Conservation (phyloP, 2,797 vertebrate genomes). For the Champsocephalus gunnari region DNA sequence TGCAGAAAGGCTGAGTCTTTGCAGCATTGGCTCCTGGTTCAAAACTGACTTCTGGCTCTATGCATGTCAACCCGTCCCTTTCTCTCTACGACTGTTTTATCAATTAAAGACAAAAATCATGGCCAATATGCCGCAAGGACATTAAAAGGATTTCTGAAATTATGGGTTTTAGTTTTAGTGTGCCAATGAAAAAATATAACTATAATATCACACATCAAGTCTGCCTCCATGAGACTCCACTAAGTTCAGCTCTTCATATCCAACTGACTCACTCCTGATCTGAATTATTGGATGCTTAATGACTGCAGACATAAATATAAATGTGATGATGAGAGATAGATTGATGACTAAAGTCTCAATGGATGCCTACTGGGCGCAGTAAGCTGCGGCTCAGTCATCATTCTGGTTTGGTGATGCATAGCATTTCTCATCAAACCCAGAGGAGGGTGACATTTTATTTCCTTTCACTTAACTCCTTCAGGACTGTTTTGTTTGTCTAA, state of each 20-base stretch:
- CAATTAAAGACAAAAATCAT: no score
- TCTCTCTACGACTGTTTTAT: no score
- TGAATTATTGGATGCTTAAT: slow-evolving; percentile 28
- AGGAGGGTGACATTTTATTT: slow-evolving; percentile 40
- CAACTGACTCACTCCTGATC: slow-evolving; percentile 34
- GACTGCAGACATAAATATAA: slow-evolving; percentile 44
- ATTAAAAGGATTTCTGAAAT: no score
- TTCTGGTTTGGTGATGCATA: slow-evolving; percentile 37
- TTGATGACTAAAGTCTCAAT: slow-evolving; percentile 43
- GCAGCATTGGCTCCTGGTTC: no score
- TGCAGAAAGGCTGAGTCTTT: no score
- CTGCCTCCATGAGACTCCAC: slow-evolving; percentile 21
- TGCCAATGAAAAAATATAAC: no score
- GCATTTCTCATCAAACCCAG: slow-evolving; percentile 36
- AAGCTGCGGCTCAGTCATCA: slow-evolving; percentile 32
- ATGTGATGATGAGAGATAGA: slow-evolving; percentile 27
- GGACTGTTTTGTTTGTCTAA: slow-evolving; percentile 25
- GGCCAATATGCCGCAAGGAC: no score
- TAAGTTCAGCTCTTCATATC: slow-evolving; percentile 7
- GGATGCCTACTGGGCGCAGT: slow-evolving; percentile 23
- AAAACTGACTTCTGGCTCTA: no score
- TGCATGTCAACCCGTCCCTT: no score
- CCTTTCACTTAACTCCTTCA: slow-evolving; percentile 29
- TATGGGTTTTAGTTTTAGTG: no score
- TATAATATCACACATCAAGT: neutral